Base-by-base conservation (phyloP, 1,140 invertebrate genomes). In the Drosophila repletoides region DNA sequence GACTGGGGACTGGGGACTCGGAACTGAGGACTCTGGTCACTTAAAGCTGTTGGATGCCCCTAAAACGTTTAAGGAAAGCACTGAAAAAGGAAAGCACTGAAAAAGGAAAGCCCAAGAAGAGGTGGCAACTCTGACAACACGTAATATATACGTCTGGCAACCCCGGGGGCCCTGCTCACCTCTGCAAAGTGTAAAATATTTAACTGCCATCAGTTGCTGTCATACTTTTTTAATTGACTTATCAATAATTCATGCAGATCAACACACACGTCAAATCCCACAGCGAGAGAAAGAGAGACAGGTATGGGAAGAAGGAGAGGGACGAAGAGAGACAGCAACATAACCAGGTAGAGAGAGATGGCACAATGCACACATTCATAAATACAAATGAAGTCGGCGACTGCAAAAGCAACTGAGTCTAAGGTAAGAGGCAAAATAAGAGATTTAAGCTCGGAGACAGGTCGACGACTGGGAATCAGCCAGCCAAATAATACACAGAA, bases 221-320 rank as follows among this genome's bases (percentile, higher is more conserved):
- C 75, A 88, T 88, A 80, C 75, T 80, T 88, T 88, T 88, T 88
- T 88, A 88, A 88, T 88, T 88, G 84, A 88, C 84, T 88, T 84
- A 88, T 86, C 76, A 86, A 86, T 88, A 86, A 88, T 88, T 88
- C 76, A 88, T 88, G 84, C 59, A 53, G 45, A 60, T 31, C 48
- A 28, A 46, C 64, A 49, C 9, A 21, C 38, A 41, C 10, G 22
- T 10, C n/a, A n/a, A n/a, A n/a, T n/a, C n/a, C 46, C n/a, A 40
- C 15, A 46, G 10, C 5, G 48, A 40, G n/a, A 63, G 1, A 6
- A 17, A 3, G 21, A 45, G 3, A 9, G n/a, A 10, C 33, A 48
- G n/a, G 17, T 9, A 36, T 19, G 9, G 43, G 14, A 26, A 5
- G 22, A 17, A 14, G 38, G 2, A 5, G 12, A 7, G 17, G 49